A percentile compares a stretch with the other conserved stretches of the same genome.
These are phyloP conservation scores for Aethina tumida DNA, from an alignment of 1,140 invertebrate species.

Conservation along the genomic window DNA sequence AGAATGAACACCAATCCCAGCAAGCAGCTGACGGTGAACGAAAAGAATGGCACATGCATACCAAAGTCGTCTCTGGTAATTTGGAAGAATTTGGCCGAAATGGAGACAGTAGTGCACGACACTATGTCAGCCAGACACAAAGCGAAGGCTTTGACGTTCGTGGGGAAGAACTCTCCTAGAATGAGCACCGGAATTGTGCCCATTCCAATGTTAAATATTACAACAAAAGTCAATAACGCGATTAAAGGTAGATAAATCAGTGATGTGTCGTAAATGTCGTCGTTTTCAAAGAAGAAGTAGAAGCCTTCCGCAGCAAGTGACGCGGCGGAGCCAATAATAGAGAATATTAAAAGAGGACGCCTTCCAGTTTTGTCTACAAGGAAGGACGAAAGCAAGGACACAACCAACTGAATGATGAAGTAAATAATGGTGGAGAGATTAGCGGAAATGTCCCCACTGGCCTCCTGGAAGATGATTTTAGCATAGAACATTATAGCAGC, in stretches of 20 bases:
- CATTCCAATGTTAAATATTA: slow-evolving; percentile 60
- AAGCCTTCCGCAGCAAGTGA: slow-evolving; percentile 44
- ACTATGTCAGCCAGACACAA: slow-evolving; percentile 57
- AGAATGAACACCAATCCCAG: slow-evolving; percentile 53
- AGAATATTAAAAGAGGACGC: slow-evolving; percentile 54
- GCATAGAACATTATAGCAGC: slow-evolving; percentile 65
- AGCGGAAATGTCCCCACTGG: slow-evolving; percentile 36
- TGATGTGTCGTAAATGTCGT: slow-evolving; percentile 21
- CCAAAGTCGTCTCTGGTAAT: slow-evolving; percentile 47
- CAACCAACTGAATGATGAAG: slow-evolving; percentile 53
- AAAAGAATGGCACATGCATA: slow-evolving; percentile 60
- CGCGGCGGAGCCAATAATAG: slow-evolving; percentile 44
- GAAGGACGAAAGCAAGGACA: slow-evolving; percentile 49
- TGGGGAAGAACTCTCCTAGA: slow-evolving; percentile 64
- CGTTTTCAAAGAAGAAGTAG: slow-evolving; percentile 48
- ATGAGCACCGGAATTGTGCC: slow-evolving; percentile 61
- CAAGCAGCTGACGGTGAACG: slow-evolving; percentile 58
- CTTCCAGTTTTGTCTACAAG: slow-evolving; percentile 63
- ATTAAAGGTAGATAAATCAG: slow-evolving; percentile 45
- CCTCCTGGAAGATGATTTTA: slow-evolving; percentile 56
- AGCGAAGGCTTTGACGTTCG: slow-evolving; percentile 56
- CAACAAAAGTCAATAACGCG: slow-evolving; percentile 57
- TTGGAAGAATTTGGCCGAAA: slow-evolving; percentile 64
- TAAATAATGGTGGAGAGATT: slow-evolving; percentile 45
- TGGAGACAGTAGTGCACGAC: slow-evolving; percentile 61